Evolutionary conservation across 2,113 vertebrate species (phyloP).

Genomic region (Trinectes maculatus): DNA sequence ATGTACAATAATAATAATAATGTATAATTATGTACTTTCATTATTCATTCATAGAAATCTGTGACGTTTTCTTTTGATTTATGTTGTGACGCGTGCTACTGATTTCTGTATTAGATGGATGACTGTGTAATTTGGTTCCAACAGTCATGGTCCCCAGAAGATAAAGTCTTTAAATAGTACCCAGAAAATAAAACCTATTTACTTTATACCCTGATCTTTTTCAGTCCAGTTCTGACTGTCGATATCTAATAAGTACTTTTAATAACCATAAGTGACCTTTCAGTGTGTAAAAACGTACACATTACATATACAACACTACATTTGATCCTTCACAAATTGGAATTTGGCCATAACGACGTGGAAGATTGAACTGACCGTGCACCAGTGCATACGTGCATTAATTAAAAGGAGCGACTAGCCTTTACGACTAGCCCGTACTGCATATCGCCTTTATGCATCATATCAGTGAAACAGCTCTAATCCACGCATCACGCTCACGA

Average conservation of each 20-base stretch:
- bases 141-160: neutral
- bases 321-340: conserved; percentile 1
- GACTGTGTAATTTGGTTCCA: neutral
- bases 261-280: neutral
- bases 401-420: conserved; percentile 26
- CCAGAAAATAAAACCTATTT: neutral
- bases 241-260: neutral
- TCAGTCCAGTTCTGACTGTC: too few species aligned
- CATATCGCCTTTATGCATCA: conserved; percentile 8
- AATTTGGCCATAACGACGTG: neutral
- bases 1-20: too few species aligned
- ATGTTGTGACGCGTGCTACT: too few species aligned
- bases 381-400: conserved; percentile 26
- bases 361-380: conserved; percentile 5
- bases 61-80: too few species aligned
- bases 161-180: neutral
- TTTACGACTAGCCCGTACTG: conserved; percentile 32
- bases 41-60: too few species aligned
- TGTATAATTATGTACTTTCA: too few species aligned
- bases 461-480: conserved; percentile 12
- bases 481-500: conserved; percentile 19
- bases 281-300: neutral
- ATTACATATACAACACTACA: too few species aligned
- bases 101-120: neutral
- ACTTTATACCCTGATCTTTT: neutral